Conservation (phyloP, 1,140 invertebrate species). For the Condylostylus longicornis region DNA sequence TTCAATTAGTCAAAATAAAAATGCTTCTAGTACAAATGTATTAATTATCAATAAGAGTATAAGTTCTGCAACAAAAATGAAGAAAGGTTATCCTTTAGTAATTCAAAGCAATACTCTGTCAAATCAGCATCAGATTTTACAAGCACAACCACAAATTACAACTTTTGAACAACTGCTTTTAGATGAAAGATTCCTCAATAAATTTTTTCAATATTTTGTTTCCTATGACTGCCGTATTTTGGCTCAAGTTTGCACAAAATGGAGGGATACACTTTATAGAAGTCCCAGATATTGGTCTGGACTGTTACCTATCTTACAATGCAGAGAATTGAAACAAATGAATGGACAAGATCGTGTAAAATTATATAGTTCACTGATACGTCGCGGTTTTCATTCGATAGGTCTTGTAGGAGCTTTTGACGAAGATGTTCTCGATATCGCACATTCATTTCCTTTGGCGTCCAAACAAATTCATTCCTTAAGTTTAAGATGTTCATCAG, state of each 20-base stretch:
- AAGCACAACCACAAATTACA: conserved; percentile 35
- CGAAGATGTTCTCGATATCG: conserved; percentile 75
- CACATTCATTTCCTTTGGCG: conserved; percentile 65
- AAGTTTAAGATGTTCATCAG: conserved; percentile 66
- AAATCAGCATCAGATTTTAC: too few relatives aligned
- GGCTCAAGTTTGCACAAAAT: conserved; percentile 67
- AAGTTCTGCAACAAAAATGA: too few relatives aligned
- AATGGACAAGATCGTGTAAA: conserved; percentile 48
- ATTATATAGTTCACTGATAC: conserved; percentile 67
- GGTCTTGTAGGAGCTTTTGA: conserved; percentile 71
- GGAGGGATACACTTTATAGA: conserved; percentile 74
- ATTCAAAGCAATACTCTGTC: too few relatives aligned
- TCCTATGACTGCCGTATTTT: conserved; percentile 58
- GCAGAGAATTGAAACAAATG: conserved; percentile 54
- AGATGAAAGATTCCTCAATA: conserved; percentile 67
- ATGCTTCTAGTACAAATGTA: too few relatives aligned
- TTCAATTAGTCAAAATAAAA: too few relatives aligned
- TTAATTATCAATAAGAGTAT: too few relatives aligned
- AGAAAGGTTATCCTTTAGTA: too few relatives aligned
- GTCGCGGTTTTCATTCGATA: conserved; percentile 71
- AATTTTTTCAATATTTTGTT: conserved; percentile 75
- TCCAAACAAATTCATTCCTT: conserved; percentile 69
- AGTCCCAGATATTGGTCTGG: conserved; percentile 71
- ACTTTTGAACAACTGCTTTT: conserved; percentile 61
- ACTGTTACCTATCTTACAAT: conserved; percentile 65